Evolutionary conservation across 2,113 vertebrate genomes (phyloP).

Genomic region (Boulengeromyrus knoepffleri): DNA sequence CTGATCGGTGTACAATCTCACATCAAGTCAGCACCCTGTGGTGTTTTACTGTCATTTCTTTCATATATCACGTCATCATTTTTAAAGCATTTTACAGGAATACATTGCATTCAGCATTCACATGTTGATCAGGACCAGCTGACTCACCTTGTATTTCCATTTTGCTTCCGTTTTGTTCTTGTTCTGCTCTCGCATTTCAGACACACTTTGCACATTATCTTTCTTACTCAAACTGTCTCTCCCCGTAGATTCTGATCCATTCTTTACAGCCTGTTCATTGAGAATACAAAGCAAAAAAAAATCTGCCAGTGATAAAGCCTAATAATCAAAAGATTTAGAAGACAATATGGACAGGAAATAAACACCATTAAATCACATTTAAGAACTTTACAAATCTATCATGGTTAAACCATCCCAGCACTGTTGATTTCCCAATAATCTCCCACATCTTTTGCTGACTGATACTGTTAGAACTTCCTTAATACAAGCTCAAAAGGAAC

Average conservation of each 20-base stretch:
- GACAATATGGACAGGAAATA: not conserved
- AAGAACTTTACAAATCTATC: not conserved
- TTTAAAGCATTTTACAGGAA: not conserved
- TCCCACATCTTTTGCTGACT: not conserved
- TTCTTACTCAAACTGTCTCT: constrained; percentile 74
- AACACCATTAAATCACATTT: not conserved
- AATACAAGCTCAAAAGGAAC: not conserved
- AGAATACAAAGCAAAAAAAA: not conserved
- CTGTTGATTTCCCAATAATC: not conserved
- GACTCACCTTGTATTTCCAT: constrained; percentile 94
- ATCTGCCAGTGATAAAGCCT: not conserved
- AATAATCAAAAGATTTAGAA: not conserved
- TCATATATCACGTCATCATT: not conserved
- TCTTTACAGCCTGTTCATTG: constrained; percentile 73
- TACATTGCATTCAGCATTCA: not conserved
- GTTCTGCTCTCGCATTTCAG: constrained; percentile 87
- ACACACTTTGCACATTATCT: constrained; percentile 74
- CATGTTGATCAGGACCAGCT: not conserved
- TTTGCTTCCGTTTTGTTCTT: constrained; percentile 95
- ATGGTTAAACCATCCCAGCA: not conserved
- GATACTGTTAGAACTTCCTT: not conserved
- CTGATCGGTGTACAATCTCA: not conserved
- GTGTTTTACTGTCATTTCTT: not conserved
- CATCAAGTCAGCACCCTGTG: not conserved
- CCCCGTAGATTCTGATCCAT: constrained; percentile 69